A percentile compares a stretch with the other conserved stretches of the same genome.
These are phyloP conservation scores for Sebastolobus altivelis DNA, from an alignment of 2,797 vertebrate genomes.

Conservation along the genomic window DNA sequence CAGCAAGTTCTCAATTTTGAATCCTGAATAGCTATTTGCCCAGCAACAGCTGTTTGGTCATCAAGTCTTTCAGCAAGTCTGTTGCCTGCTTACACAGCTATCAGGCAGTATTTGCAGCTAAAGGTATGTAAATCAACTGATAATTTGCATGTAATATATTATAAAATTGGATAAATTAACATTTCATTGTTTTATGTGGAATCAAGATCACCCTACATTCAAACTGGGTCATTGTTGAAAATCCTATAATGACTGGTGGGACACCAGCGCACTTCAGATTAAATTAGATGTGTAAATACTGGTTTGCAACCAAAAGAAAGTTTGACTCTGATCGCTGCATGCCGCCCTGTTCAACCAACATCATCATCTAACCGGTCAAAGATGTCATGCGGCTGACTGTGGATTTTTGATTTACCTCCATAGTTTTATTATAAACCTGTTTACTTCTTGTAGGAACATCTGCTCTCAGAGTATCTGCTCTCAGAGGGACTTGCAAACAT, in stretches of 20 bases:
- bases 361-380: conserved; percentile 30
- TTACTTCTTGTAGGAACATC: conserved; percentile 45
- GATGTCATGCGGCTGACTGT: conserved; percentile 32
- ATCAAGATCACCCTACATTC: background rate
- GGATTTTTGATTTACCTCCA: conserved; percentile 33
- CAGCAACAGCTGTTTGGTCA: conserved; percentile 18
- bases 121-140: background rate
- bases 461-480: background rate
- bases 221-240: background rate
- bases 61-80: background rate
- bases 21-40: conserved; percentile 16
- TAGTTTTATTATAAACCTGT: conserved; percentile 50
- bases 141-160: background rate
- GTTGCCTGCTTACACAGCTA: background rate
- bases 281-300: conserved; percentile 21
- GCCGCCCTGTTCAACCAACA: conserved; percentile 23
- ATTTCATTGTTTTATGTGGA: background rate
- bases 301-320: conserved; percentile 27
- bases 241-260: background rate
- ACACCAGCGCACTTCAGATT: background rate
- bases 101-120: conserved; percentile 3
- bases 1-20: conserved; percentile 17
- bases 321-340: conserved; percentile 2
- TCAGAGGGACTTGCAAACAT: background rate
- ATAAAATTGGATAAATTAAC: background rate